Percentiles rank a stretch among this genome's conserved stretches.
Conservation (phyloP, 2,797 vertebrate genomes). For the Microchirus variegatus region DNA sequence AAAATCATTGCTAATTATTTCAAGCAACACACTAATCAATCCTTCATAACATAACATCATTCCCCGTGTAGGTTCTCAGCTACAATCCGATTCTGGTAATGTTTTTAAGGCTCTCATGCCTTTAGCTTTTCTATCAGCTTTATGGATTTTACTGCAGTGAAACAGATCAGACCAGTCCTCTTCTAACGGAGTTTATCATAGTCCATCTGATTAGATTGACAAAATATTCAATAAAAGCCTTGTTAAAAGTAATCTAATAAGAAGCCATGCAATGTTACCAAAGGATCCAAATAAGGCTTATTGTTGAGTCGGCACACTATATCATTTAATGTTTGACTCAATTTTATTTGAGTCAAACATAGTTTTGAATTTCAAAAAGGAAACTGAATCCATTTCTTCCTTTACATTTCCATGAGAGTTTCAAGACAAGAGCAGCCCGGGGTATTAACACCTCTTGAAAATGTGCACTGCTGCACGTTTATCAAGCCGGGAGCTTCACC, state of each 20-base stretch:
- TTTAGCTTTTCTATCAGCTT: conserved; percentile 87
- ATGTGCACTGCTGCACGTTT: conserved; percentile 72
- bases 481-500: conserved; percentile 64
- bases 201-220: conserved; percentile 73
- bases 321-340: conserved; percentile 20
- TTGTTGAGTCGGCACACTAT: conserved; percentile 50
- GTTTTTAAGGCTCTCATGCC: conserved; percentile 86
- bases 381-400: conserved; percentile 45
- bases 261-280: conserved; percentile 52
- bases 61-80: conserved; percentile 85
- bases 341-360: conserved; percentile 52
- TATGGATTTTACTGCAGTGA: conserved; percentile 85
- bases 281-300: conserved; percentile 47
- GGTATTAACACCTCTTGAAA: conserved; percentile 69
- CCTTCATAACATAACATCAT: conserved; percentile 91
- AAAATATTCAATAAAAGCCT: conserved; percentile 76
- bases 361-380: conserved; percentile 50
- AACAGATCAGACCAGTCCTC: conserved; percentile 75
- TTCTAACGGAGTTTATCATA: conserved; percentile 75
- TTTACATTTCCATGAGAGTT: conserved; percentile 65
- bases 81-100: conserved; percentile 90
- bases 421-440: conserved; percentile 56
- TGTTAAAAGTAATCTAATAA: conserved; percentile 77
- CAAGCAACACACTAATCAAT: conserved; percentile 94
- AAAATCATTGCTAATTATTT: conserved; percentile 98